Conservation (phyloP, 1,140 invertebrate species). For the Saccostrea echinata region DNA sequence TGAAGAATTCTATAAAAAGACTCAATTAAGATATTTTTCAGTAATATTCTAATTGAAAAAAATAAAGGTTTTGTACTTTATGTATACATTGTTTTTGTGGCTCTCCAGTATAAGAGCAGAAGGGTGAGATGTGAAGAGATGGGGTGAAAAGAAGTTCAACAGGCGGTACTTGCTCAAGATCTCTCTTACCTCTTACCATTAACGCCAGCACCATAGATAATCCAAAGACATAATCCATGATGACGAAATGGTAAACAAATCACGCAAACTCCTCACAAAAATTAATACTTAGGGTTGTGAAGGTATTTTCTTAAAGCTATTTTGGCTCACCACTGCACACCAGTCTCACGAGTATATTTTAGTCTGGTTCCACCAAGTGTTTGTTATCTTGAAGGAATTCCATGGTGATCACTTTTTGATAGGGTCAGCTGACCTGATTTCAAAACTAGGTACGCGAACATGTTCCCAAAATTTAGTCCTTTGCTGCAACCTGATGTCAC, state of each 20-base stretch:
- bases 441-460: background rate
- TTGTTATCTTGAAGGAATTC: background rate
- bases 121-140: background rate
- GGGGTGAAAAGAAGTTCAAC: background rate
- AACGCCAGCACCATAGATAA: constrained; percentile 1
- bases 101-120: background rate
- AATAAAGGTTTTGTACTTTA: background rate
- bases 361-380: background rate
- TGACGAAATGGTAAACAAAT: background rate
- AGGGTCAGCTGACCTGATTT: constrained; percentile 20
- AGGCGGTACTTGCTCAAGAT: background rate
- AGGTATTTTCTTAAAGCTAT: background rate
- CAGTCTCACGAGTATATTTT: background rate
- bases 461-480: no score
- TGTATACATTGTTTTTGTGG: background rate
- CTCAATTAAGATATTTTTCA: background rate
- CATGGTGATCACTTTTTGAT: background rate
- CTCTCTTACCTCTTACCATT: background rate
- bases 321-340: background rate
- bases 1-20: background rate
- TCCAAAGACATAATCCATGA: background rate
- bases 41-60: background rate
- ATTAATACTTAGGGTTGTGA: background rate
- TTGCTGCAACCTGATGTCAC: no score
- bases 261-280: background rate